These are phyloP conservation scores for Eurystomus gularis DNA, from an alignment of 2,113 vertebrate genomes.

Conservation along the genomic window DNA sequence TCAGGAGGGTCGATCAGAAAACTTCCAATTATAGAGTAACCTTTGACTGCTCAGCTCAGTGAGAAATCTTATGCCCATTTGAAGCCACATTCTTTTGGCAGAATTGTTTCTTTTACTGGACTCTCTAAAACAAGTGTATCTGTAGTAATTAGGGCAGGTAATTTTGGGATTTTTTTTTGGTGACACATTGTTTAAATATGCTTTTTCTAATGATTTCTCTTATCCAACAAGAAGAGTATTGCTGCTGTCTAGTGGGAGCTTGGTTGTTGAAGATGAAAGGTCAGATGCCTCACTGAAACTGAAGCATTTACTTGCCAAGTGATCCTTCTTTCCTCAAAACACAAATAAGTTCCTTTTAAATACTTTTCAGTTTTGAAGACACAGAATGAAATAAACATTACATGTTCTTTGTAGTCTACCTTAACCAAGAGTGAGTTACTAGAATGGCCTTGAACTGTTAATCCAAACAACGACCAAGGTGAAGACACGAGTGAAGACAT, in stretches of 20 bases:
- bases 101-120: background rate
- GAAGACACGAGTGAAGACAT: background rate
- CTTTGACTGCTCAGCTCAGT: background rate
- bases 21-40: background rate
- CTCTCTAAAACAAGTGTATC: background rate
- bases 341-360: background rate
- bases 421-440: background rate
- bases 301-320: background rate
- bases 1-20: background rate
- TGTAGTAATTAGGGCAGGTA: background rate
- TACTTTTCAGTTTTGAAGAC: background rate
- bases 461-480: background rate
- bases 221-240: background rate
- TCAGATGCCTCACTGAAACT: background rate
- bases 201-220: background rate
- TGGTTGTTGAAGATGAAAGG: background rate
- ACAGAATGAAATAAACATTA: background rate
- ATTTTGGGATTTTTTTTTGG: background rate
- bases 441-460: background rate
- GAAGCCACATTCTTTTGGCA: background rate
- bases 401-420: background rate
- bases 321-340: background rate
- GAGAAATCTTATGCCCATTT: background rate
- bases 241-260: background rate
- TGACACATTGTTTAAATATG: background rate